A percentile compares a stretch with the other conserved stretches of the same genome.
These are phyloP conservation scores for Drepanosiphum platanoidis DNA, from an alignment of 2,888 invertebrate species.

Conservation along the genomic window DNA sequence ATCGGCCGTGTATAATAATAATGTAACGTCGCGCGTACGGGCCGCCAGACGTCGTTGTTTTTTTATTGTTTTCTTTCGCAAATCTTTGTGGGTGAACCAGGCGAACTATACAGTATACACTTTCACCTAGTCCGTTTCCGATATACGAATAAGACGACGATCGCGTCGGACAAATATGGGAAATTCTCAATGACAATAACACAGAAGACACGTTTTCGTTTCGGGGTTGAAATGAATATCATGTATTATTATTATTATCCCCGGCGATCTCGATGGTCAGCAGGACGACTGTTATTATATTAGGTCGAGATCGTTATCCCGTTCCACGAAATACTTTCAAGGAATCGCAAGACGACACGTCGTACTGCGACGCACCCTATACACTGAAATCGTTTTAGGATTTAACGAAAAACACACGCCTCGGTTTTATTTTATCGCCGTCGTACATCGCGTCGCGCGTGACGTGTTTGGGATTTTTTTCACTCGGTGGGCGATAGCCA, in stretches of 20 bases:
- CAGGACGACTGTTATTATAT: neutral
- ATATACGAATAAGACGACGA: neutral
- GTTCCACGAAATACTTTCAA: neutral
- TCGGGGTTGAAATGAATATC: neutral
- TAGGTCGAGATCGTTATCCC: constrained; percentile 18
- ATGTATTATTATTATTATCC: neutral
- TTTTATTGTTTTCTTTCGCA: neutral
- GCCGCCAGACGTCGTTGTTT: neutral
- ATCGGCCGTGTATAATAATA: neutral
- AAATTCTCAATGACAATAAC: neutral
- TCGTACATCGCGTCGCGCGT: too few species aligned
- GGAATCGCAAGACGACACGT: neutral
- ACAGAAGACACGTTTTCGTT: too few species aligned
- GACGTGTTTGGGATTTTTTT: too few species aligned
- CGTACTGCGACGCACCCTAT: too few species aligned
- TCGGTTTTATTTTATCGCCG: too few species aligned
- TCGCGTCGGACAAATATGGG: neutral
- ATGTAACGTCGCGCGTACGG: neutral
- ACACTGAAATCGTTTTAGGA: neutral
- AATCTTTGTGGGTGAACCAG: constrained; percentile 33
- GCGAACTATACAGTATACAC: neutral
- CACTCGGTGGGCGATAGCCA: too few species aligned
- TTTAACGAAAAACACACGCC: neutral
- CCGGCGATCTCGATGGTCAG: too few species aligned
- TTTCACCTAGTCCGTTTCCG: constrained; percentile 30